Evolutionary conservation across 2,888 invertebrate species (phyloP).

Genomic region (Seira musarum): DNA sequence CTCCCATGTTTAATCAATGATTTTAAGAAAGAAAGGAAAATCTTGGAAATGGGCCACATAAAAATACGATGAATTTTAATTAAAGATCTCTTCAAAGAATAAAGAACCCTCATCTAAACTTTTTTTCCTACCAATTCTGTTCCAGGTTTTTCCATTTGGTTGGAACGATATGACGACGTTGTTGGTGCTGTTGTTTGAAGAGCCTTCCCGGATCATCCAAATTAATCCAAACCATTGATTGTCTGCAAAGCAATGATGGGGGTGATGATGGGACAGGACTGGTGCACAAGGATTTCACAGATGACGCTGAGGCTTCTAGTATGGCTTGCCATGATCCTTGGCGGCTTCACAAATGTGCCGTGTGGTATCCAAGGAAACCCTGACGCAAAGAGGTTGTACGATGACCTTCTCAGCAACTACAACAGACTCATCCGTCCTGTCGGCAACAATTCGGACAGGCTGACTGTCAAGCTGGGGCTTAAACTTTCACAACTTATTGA

Average conservation of each 20-base stretch:
- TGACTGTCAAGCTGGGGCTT: slow-evolving; percentile 93
- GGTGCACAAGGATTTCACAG: slow-evolving; percentile 39
- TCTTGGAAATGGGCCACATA: neutral
- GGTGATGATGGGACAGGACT: slow-evolving; percentile 32
- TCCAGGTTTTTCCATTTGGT: too few relatives aligned
- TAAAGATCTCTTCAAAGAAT: neutral
- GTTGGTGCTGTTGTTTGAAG: too few relatives aligned
- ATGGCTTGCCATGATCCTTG: slow-evolving; percentile 58
- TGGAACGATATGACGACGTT: too few relatives aligned
- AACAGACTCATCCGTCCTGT: slow-evolving; percentile 96
- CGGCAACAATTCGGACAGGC: slow-evolving; percentile 90
- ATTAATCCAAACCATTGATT: too few relatives aligned
- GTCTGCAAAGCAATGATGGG: neutral
- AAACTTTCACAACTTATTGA: slow-evolving; percentile 95
- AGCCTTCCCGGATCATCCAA: too few relatives aligned
- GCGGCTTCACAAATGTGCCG: slow-evolving; percentile 55
- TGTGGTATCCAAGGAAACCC: slow-evolving; percentile 76
- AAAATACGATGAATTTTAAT: slow-evolving; percentile 20
- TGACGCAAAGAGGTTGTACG: slow-evolving; percentile 95
- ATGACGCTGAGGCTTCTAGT: slow-evolving; percentile 49
- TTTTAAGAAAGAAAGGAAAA: slow-evolving; percentile 2
- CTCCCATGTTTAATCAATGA: slow-evolving; percentile 17
- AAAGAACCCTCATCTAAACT: too few relatives aligned
- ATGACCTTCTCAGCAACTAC: slow-evolving; percentile 96
- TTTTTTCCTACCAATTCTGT: too few relatives aligned